Base-by-base conservation (phyloP, 2,113 vertebrate species). In the Puntigrus tetrazona region DNA sequence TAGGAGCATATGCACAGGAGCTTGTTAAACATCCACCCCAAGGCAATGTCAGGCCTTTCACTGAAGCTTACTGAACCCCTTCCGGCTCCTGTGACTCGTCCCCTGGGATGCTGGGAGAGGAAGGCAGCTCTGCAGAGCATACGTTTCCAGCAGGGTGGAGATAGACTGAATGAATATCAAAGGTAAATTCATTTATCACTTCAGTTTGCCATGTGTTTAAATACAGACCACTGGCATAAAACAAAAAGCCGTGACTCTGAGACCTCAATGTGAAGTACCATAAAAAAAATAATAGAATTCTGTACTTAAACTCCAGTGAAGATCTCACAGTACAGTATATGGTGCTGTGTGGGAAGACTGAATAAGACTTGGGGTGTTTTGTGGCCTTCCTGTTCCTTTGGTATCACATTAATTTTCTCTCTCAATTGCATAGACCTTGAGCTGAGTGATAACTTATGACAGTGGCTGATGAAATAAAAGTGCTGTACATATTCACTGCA, bases 11-110 rank as follows among this genome's bases (percentile, higher is more conserved):
- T 72, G 65, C 80, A 45, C 22, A 20, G 47, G 29, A 82, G 80
- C 80, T 82, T 82, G 80, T 82, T 82, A 82, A 82, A 82, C 80
- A 82, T 82, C 80, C 65, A 70, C 43, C 80, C 80, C 41, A 67
- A 67, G 78, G 78, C 61, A 10, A 67, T 67, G 59, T 81, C 80
- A 82, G 65, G 80, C 63, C 80, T 70, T 52, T 82, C 61, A 38
- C 63, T 70, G 80, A 72, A 70, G 80, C 80, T 82, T 50, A 72
- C 65, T 72, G 65, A 82, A 82, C 63, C 63, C 45, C 47, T 70
- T 82, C 65, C 34, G 47, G 80, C 80, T 70, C 45, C 80, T 82
- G 80, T 38, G 63, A 72, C 80, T 52, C 11, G 20, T 82, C 80
- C 65, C 80, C 20, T 34, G 80, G 65, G 80, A 82, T 16, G 7